Base-by-base conservation (phyloP, 2,888 invertebrate species). In the Dasypogon diadema region DNA sequence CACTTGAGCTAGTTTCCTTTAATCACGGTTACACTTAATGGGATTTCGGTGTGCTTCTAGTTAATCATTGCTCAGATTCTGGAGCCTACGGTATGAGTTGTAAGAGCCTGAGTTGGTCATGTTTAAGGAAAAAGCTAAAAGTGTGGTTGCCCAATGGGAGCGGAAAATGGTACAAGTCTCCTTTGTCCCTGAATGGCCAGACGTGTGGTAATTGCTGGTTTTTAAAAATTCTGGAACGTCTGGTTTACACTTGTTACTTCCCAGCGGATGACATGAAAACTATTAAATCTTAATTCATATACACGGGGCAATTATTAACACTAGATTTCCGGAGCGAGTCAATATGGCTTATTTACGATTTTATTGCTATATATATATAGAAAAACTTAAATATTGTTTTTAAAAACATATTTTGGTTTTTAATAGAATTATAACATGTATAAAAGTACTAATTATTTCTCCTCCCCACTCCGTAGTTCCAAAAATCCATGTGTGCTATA, bases 41-140 rank as follows among this genome's bases (percentile, higher is more conserved):
- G 65, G 65, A 65, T 65, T 65, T 65, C 16, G 48, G 22, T 65
- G 65, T 65, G 65, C 22, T 48, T n/a, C 48, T 24, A 48, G 65
- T 48, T 65, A 65, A 65, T 26, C 46, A 65, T 65, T 22, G 48
- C 65, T 48, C 34, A 14, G 16, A 24, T 65, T 48, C 10, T n/a
- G 12, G 12, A 42, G 12, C 12, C 42, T 42, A 12, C 12, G 42
- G 30, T 30, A 30, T 30, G 30, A 30, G 30, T 3, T 42, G 42
- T 30, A 30, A 30, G 8, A 42, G 12, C 12, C 2, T 2, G 12
- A 12, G 2, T 8, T 42, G 10, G 42, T 12, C 2, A n/a, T 42
- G 12, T 12, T 42, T 42, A 5, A 42, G 12, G 42, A 42, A 42
- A 42, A 42, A 42, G 42, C 42, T 42, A 12, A 42, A 12, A 42